Evolutionary conservation across 2,888 invertebrate genomes (phyloP).

Genomic region (Leptinotarsa haldemani): DNA sequence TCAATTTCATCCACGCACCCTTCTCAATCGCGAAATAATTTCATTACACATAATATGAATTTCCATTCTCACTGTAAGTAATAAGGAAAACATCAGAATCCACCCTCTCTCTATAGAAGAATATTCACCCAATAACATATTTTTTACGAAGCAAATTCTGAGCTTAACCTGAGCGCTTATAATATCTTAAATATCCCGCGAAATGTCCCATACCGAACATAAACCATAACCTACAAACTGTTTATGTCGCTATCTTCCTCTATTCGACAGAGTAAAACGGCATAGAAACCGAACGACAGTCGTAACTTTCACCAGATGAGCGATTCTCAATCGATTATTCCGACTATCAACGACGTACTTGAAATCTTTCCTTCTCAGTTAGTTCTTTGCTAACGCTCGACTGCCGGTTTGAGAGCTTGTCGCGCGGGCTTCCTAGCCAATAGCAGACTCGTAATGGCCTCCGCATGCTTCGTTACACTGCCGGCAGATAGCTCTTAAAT

Average conservation of each 20-base stretch:
- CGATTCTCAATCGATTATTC: conserved; percentile 61
- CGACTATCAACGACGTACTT: conserved; percentile 68
- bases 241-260: conserved; percentile 50
- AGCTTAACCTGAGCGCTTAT: conserved; percentile 57
- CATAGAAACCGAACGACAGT: conserved; percentile 54
- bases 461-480: conserved; percentile 67
- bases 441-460: conserved; percentile 72
- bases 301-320: conserved; percentile 58
- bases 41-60: conserved; percentile 16
- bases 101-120: conserved; percentile 41
- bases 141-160: conserved; percentile 54
- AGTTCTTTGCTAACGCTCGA: conserved; percentile 3
- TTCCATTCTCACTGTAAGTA: conserved; percentile 18
- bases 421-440: conserved; percentile 65
- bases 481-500: conserved; percentile 71
- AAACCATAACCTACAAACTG: conserved; percentile 45
- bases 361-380: conserved; percentile 53
- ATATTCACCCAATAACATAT: conserved; percentile 53
- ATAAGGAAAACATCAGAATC: conserved; percentile 24
- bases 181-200: conserved; percentile 65
- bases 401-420: conserved; percentile 47
- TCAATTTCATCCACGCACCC: not conserved
- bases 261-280: conserved; percentile 48
- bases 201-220: conserved; percentile 55
- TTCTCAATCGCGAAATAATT: conserved; percentile 2